Base-by-base conservation (phyloP, 2,797 vertebrate species). In the Anniella stebbinsi region DNA sequence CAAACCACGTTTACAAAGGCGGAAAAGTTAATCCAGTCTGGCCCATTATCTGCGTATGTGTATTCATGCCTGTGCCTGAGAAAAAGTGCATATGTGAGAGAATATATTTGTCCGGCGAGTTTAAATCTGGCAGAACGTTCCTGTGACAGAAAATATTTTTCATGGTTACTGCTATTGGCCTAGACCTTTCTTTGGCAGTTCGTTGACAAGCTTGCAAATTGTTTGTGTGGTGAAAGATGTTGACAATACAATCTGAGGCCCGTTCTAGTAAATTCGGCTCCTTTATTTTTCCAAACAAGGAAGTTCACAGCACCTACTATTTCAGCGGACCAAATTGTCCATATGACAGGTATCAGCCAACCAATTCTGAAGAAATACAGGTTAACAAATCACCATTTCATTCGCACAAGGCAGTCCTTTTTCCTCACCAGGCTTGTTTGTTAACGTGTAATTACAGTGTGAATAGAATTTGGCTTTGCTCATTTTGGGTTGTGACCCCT, bases 361-460 rank as follows among this genome's bases (percentile, higher is more conserved):
- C 88, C 90, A 86, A 91, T 87, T 94, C 93, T 92, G 87, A 67
- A 89, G 84, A 76, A 66, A 90, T 91, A 57, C 72, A 92, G 83
- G 87, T 93, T 92, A 75, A 90, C 87, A 67, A 77, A 92, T 70
- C 89, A 85, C 92, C 94, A 51, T 80, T 86, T 69, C 81, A 69
- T 92, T 94, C 70, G 91, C 91, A 88, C 84, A 93, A 81, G 63
- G 85, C 84, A 70, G 89, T 81, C 36, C 25, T 91, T 95, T 92
- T 80, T 93, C 81, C 87, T 93, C 91, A 88, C 93, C 86, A 70
- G 89, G 63, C 90, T 89, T 63, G 86, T 95, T 94, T 93, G 81
- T 87, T 93, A 48, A 92, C 89, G 69, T 84, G 57, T 91, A 91
- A 88, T 94, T 95, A 85, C 80, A 92, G 30, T 70, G 48, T 78